Percentiles rank a stretch among this genome's conserved stretches.
Conservation (phyloP, 1,140 invertebrate genomes). For the Zaprionus tsacasi region DNA sequence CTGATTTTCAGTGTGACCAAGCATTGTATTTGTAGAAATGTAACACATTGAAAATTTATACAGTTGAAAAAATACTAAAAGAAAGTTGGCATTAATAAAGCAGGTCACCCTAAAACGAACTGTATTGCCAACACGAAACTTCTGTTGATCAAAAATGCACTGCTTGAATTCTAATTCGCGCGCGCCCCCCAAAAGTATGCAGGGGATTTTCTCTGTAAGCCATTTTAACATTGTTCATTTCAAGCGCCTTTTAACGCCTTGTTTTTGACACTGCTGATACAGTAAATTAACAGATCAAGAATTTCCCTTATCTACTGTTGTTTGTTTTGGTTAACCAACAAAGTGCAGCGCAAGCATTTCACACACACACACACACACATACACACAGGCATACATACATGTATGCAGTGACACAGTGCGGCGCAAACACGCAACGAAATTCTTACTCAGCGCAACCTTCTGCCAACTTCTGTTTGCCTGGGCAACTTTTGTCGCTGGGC, state of each 20-base stretch:
- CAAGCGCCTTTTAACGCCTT: too few species aligned
- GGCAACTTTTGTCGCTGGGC: slow-evolving; percentile 14
- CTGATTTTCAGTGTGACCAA: slow-evolving; percentile 29
- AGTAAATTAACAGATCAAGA: background rate
- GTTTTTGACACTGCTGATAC: too few species aligned
- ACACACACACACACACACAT: background rate
- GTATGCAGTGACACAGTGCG: background rate
- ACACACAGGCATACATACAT: background rate
- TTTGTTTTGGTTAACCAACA: background rate
- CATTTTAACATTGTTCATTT: too few species aligned
- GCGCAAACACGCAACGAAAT: background rate
- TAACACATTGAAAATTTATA: background rate
- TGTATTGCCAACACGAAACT: too few species aligned
- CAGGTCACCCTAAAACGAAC: too few species aligned
- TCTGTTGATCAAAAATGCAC: too few species aligned
- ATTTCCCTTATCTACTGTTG: slow-evolving; percentile 1
- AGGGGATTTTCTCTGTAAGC: too few species aligned
- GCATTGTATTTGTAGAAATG: background rate
- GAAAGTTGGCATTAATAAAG: too few species aligned
- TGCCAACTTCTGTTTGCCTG: slow-evolving; percentile 58
- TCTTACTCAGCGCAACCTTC: slow-evolving; percentile 9
- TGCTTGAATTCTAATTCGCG: too few species aligned
- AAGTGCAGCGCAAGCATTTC: background rate
- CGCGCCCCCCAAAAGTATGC: too few species aligned
- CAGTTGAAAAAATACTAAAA: too few species aligned